phyloP scores from a whole-genome alignment of 2,888 invertebrate genomes.

The Carcina quercana region DNA sequence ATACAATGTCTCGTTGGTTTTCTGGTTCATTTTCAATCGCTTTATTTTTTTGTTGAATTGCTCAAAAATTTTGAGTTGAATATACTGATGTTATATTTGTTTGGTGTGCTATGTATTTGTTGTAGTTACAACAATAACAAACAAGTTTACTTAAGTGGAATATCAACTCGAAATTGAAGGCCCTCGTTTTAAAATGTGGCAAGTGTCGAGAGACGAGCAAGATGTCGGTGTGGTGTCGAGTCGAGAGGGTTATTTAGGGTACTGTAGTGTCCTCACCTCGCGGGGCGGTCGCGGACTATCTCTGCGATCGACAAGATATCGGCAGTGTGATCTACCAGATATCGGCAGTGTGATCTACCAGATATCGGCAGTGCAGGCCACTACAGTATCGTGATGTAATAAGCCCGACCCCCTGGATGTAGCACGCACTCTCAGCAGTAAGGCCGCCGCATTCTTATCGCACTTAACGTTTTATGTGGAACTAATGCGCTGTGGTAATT shows the following conservation, averaged over 20 bases:
- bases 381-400: conserved; percentile 42
- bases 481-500: conserved; percentile 20
- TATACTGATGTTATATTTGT: too few species aligned
- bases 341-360: too few species aligned
- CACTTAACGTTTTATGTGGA: conserved; percentile 25
- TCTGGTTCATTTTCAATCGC: too few species aligned
- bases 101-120: too few species aligned
- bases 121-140: too few species aligned
- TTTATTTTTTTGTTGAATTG: too few species aligned
- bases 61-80: too few species aligned
- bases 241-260: conserved; percentile 29
- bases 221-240: conserved; percentile 31
- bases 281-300: conserved; percentile 45
- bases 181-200: conserved; percentile 43
- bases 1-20: too few species aligned
- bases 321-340: conserved; percentile 20
- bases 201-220: conserved; percentile 45
- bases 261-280: conserved; percentile 16
- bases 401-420: too few species aligned
- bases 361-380: conserved; percentile 18
- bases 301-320: conserved; percentile 37
- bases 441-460: too few species aligned
- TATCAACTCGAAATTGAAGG: conserved; percentile 36
- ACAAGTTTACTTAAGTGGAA: too few species aligned
- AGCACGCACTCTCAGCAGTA: too few species aligned